These are phyloP conservation scores for Vanessa atalanta DNA, from an alignment of 1,140 invertebrate genomes.

Conservation along the genomic window DNA sequence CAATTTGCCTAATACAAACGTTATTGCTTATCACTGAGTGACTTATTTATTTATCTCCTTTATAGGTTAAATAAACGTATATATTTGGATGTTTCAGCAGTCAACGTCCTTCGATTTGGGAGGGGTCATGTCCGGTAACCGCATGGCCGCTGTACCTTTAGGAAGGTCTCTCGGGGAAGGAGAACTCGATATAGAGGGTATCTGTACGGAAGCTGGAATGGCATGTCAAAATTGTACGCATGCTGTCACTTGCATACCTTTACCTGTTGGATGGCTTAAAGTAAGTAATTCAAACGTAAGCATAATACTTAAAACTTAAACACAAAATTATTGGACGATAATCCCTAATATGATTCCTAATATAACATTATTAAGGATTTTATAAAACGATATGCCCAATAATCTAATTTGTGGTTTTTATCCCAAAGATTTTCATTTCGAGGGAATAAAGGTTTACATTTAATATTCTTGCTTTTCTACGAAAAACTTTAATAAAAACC, in stretches of 20 bases:
- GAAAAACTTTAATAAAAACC: not conserved
- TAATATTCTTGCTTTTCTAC: not conserved
- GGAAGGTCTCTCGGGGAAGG: slow-evolving; percentile 61
- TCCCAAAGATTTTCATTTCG: too few relatives aligned
- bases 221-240: slow-evolving; percentile 67
- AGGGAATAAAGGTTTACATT: too few relatives aligned
- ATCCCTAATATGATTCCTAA: too few relatives aligned
- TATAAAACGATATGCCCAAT: too few relatives aligned
- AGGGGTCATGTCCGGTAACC: slow-evolving; percentile 63
- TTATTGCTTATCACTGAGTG: too few relatives aligned
- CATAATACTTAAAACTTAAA: too few relatives aligned
- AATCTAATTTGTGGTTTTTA: too few relatives aligned
- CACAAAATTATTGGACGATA: too few relatives aligned
- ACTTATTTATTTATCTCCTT: too few relatives aligned
- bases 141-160: slow-evolving; percentile 66
- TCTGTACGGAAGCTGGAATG: slow-evolving; percentile 58
- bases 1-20: too few relatives aligned
- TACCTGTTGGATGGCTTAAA: slow-evolving; percentile 69
- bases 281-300: slow-evolving; percentile 35
- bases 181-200: slow-evolving; percentile 67
- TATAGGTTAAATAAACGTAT: not conserved
- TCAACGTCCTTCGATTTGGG: slow-evolving; percentile 60
- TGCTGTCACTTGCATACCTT: slow-evolving; percentile 59
- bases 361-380: too few relatives aligned
- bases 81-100: slow-evolving; percentile 42